phyloP scores from a whole-genome alignment of 2,888 invertebrate genomes.

The Drosophila stalkeri region DNA sequence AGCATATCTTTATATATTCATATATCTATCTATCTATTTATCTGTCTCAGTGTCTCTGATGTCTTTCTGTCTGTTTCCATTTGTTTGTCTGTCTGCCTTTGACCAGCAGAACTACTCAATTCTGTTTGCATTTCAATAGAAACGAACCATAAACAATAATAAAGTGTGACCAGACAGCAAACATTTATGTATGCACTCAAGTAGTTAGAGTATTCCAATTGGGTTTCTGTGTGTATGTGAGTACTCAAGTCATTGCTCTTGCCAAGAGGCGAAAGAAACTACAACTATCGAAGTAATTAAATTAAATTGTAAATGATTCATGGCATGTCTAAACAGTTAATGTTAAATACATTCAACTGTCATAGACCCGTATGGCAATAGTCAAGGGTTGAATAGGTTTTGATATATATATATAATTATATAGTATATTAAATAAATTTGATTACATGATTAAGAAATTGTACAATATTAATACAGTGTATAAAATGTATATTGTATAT shows the following conservation, averaged over 20 bases:
- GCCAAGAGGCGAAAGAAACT: neutral
- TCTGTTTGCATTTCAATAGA: constrained; percentile 30
- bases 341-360: neutral
- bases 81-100: constrained; percentile 10
- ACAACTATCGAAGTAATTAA: neutral
- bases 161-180: constrained; percentile 21
- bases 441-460: too few species aligned
- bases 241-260: constrained; percentile 30
- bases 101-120: constrained; percentile 8
- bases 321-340: neutral
- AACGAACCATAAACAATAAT: constrained; percentile 38
- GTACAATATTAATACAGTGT: too few species aligned
- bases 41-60: constrained; percentile 7
- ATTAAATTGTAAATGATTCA: neutral
- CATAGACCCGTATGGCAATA: neutral
- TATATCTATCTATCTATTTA: neutral
- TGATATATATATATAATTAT: neutral
- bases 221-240: neutral
- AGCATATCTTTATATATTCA: neutral
- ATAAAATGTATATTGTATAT: too few species aligned
- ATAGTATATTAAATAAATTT: neutral
- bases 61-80: constrained; percentile 22
- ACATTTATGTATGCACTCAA: neutral
- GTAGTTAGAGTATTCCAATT: constrained; percentile 17
- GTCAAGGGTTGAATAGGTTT: neutral